These are phyloP conservation scores for Pygathrix nemaeus DNA, from an alignment of 2,113 vertebrate genomes.

Conservation along the genomic window DNA sequence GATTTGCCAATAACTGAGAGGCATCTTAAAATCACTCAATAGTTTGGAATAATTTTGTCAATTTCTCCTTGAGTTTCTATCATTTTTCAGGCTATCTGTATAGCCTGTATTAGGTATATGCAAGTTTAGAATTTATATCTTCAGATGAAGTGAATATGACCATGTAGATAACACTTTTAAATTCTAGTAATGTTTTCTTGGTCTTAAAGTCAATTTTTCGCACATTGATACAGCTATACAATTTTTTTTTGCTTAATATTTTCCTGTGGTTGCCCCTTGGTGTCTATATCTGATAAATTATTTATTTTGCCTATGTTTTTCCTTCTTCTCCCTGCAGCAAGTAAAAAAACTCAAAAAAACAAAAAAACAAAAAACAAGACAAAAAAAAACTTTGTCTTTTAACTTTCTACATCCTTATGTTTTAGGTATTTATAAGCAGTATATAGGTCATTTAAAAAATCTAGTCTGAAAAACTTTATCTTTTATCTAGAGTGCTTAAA, in stretches of 20 bases:
- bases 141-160: neutral
- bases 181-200: neutral
- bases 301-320: neutral
- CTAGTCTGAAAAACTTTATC: neutral
- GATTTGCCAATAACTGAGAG: neutral
- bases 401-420: neutral
- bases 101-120: neutral
- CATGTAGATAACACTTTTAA: neutral
- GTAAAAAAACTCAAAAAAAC: neutral
- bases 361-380: no score
- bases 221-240: neutral
- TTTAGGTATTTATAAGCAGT: neutral
- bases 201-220: neutral
- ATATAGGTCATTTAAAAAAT: neutral
- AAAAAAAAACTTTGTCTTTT: neutral
- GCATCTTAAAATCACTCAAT: neutral
- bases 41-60: neutral
- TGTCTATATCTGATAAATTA: neutral
- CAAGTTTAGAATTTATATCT: neutral
- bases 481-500: neutral
- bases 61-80: neutral
- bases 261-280: neutral
- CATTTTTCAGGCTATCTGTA: neutral
- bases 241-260: conserved; percentile 12
- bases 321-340: neutral